Conservation (phyloP, 2,888 invertebrate species). For the Ametastegia equiseti region DNA sequence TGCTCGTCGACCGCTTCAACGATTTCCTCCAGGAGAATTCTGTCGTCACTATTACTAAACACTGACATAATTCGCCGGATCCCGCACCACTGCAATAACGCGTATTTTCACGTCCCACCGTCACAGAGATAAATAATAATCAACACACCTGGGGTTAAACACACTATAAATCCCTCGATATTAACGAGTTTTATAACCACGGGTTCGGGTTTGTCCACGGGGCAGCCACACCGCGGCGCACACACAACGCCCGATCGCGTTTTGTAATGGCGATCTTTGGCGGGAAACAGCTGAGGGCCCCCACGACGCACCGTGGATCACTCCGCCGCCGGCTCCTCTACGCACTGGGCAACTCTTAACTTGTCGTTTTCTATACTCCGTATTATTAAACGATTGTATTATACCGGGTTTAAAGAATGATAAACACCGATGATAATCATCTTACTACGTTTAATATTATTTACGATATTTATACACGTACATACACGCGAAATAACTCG, state of each 20-base stretch:
- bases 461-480: background rate
- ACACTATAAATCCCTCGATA: conserved; percentile 1
- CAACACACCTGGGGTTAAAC: conserved; percentile 24
- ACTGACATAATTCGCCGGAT: conserved; percentile 78
- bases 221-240: conserved; percentile 77
- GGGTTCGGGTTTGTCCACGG: conserved; percentile 70
- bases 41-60: conserved; percentile 77
- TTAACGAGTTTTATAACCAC: conserved; percentile 9
- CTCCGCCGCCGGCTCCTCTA: conserved; percentile 64
- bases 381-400: background rate
- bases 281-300: conserved; percentile 84
- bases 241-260: conserved; percentile 76
- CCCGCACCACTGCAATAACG: conserved; percentile 54
- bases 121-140: conserved; percentile 51
- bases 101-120: conserved; percentile 59
- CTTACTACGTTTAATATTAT: background rate
- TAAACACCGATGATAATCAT: background rate
- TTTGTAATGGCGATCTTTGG: conserved; percentile 83
- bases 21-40: conserved; percentile 78
- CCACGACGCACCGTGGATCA: conserved; percentile 66
- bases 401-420: background rate
- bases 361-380: background rate
- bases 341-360: conserved; percentile 10
- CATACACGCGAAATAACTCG: conserved; percentile 45
- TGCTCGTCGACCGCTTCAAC: conserved; percentile 78